These are phyloP conservation scores for Alitta virens DNA, from an alignment of 2,888 invertebrate genomes.

Conservation along the genomic window DNA sequence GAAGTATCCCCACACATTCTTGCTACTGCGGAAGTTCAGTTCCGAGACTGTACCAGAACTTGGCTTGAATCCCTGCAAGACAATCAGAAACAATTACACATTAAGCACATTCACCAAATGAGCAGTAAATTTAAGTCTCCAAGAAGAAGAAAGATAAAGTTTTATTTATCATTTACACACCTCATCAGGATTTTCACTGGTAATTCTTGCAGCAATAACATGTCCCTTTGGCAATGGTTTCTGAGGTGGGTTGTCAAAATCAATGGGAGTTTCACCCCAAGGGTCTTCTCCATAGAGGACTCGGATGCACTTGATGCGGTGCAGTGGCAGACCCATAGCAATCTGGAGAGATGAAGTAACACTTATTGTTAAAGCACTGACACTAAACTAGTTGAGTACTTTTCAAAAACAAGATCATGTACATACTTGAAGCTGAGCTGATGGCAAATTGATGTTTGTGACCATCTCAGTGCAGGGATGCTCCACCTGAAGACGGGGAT, in stretches of 20 bases:
- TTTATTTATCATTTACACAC: too few relatives aligned
- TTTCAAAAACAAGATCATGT: too few relatives aligned
- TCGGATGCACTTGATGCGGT: conserved; percentile 93
- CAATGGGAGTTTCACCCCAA: conserved; percentile 80
- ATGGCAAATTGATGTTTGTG: conserved; percentile 95
- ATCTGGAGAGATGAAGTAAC: conserved; percentile 62
- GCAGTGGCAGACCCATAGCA: conserved; percentile 95
- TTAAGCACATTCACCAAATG: too few relatives aligned
- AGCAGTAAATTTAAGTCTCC: too few relatives aligned
- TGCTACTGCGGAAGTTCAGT: conserved; percentile 95
- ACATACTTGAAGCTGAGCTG: conserved; percentile 88
- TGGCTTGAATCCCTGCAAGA: conserved; percentile 78
- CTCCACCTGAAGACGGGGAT: conserved; percentile 92
- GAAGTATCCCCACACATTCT: conserved; percentile 99
- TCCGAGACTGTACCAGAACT: conserved; percentile 97
- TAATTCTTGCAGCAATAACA: conserved; percentile 97
- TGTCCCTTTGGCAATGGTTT: conserved; percentile 93
- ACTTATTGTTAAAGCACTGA: too few relatives aligned
- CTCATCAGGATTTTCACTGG: conserved; percentile 98
- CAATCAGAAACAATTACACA: too few relatives aligned
- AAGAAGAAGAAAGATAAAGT: too few relatives aligned
- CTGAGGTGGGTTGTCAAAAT: conserved; percentile 83
- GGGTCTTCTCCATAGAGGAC: conserved; percentile 84
- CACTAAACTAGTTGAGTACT: too few relatives aligned
- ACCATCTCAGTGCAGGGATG: conserved; percentile 99